A percentile compares a stretch with the other conserved stretches of the same genome.
Conservation (phyloP, 2,113 vertebrate species). For the Burhinus oedicnemus region DNA sequence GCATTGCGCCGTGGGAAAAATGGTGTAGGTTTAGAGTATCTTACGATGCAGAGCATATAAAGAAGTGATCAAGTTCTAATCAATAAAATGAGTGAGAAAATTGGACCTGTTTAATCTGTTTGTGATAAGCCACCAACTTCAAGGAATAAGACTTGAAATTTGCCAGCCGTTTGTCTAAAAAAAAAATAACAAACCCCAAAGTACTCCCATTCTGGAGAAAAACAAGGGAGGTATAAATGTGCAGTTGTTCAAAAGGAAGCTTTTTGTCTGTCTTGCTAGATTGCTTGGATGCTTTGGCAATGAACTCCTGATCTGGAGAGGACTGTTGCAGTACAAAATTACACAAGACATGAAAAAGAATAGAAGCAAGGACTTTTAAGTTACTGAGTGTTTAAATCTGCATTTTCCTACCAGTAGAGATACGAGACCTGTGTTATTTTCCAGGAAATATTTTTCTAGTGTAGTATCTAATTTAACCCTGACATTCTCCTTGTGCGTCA, state of each 20-base stretch:
- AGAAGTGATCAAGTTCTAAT: not conserved
- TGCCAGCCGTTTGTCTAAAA: not conserved
- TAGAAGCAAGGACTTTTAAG: not conserved
- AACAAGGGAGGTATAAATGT: constrained; percentile 5
- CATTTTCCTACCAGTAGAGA: not conserved
- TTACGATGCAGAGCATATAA: not conserved
- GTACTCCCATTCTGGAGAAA: not conserved
- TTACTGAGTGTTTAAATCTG: not conserved
- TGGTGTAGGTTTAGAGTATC: not conserved
- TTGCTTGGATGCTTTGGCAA: not conserved
- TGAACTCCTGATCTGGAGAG: constrained; percentile 28
- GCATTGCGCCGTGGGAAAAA: not conserved
- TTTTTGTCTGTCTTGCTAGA: constrained; percentile 6
- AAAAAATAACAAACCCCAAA: not conserved
- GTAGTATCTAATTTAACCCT: constrained; percentile 48
- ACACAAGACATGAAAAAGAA: not conserved
- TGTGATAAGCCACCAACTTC: not conserved
- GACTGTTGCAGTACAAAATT: not conserved
- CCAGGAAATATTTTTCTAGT: not conserved
- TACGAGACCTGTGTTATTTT: not conserved
- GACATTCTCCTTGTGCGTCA: constrained; percentile 43
- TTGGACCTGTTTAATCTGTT: not conserved
- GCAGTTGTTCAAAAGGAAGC: constrained; percentile 8
- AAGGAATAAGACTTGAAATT: not conserved
- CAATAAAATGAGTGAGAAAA: not conserved